phyloP scores from a whole-genome alignment of 2,113 vertebrate genomes.

The Acrocephalus kingi region DNA sequence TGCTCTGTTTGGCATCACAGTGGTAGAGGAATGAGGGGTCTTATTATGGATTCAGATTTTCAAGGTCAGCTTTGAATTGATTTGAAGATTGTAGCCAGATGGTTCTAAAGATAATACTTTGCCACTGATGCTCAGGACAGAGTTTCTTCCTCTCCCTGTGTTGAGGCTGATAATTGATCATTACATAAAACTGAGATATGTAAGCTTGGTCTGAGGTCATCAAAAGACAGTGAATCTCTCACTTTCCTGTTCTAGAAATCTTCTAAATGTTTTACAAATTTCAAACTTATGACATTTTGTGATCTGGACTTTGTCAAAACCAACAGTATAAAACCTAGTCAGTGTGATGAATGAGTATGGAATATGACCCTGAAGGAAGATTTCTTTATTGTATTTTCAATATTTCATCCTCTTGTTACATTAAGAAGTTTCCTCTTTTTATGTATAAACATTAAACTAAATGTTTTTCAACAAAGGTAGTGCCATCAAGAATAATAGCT shows the following conservation, averaged over 20 bases:
- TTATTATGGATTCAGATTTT: neutral
- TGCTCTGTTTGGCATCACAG: neutral
- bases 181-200: neutral
- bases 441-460: neutral
- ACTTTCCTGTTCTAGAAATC: neutral
- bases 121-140: neutral
- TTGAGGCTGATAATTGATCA: neutral
- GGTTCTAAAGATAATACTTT: neutral
- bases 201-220: neutral
- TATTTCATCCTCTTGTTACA: neutral
- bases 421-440: neutral
- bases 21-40: neutral
- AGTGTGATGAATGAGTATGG: neutral
- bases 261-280: neutral
- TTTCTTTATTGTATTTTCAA: neutral
- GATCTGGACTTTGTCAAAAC: neutral
- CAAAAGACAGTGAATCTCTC: neutral
- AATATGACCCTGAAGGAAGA: neutral
- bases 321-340: neutral
- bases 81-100: neutral
- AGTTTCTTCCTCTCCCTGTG: neutral
- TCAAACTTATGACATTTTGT: neutral
- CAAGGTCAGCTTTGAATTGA: neutral
- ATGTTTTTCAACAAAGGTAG: slow-evolving; percentile 8
- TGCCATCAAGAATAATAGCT: neutral